phyloP scores from a whole-genome alignment of 2,888 invertebrate species.

The Tetragnatha montana region DNA sequence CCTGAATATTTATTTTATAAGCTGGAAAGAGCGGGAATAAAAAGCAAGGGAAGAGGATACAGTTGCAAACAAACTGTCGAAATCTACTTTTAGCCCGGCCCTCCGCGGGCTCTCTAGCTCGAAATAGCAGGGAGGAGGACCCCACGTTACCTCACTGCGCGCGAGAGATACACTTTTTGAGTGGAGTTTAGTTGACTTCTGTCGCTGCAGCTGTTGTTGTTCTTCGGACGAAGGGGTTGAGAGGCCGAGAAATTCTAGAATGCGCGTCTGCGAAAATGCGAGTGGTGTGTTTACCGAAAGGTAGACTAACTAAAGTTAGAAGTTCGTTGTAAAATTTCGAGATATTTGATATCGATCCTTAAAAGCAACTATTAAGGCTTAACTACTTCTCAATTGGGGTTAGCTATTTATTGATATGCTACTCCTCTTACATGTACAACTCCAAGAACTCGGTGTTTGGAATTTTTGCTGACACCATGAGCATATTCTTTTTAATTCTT shows the following conservation, averaged over 20 bases:
- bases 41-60: slow-evolving; percentile 33
- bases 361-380: no score
- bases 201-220: slow-evolving; percentile 43
- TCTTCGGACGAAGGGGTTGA: slow-evolving; percentile 1
- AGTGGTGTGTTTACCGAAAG: no score
- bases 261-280: not conserved
- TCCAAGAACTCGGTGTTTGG: no score
- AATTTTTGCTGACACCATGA: no score
- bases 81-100: slow-evolving; percentile 41
- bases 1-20: slow-evolving; percentile 45
- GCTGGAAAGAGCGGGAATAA: not conserved
- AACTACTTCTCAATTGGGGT: no score
- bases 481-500: no score
- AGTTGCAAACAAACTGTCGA: slow-evolving; percentile 46
- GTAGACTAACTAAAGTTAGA: no score
- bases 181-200: slow-evolving; percentile 26
- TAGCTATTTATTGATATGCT: no score
- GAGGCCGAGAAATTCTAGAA: not conserved
- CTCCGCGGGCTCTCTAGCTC: not conserved
- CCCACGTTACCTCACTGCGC: slow-evolving; percentile 28
- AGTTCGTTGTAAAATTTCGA: no score
- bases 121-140: slow-evolving; percentile 21
- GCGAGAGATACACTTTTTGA: slow-evolving; percentile 7
- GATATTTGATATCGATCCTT: no score
- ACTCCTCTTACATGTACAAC: no score